Conservation (phyloP, 2,888 invertebrate genomes). For the Anagyrus pseudococci region DNA sequence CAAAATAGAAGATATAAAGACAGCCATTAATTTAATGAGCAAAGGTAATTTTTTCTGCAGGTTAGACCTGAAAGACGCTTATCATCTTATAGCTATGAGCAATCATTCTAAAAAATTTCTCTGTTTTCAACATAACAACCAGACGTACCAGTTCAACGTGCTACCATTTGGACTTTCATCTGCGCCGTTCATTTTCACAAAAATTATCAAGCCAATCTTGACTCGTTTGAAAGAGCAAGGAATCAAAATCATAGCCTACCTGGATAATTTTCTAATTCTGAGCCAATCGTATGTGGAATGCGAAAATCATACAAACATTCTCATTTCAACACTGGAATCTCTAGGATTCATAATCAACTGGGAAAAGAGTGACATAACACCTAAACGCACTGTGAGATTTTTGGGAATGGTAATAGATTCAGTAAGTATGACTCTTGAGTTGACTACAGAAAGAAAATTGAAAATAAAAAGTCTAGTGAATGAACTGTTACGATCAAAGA, state of each 20-base stretch:
- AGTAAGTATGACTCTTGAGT: conserved; percentile 1
- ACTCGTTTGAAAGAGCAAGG: not conserved
- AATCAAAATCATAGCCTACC: not conserved
- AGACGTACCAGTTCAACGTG: not conserved
- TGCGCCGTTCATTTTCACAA: not conserved
- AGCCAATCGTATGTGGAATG: not conserved
- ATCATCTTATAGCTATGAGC: not conserved
- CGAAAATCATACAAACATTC: not conserved
- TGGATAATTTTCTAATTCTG: not conserved
- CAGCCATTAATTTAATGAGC: not conserved
- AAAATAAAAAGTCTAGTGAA: not conserved
- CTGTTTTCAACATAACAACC: not conserved
- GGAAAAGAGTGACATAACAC: not conserved
- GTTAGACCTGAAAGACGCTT: not conserved
- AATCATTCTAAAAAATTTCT: not conserved
- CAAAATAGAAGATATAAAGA: not conserved
- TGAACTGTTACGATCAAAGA: not conserved
- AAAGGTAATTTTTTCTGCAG: not conserved
- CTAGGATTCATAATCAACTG: not conserved
- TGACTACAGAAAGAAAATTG: not conserved
- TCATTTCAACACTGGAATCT: not conserved
- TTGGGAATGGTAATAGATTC: not conserved
- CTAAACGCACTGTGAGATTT: not conserved
- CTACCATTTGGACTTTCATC: not conserved
- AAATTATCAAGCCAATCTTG: not conserved